Percentiles rank a stretch among this genome's conserved stretches.
These are phyloP conservation scores for Acrocephalus scirpaceus DNA, from an alignment of 2,797 vertebrate genomes.

Conservation along the genomic window DNA sequence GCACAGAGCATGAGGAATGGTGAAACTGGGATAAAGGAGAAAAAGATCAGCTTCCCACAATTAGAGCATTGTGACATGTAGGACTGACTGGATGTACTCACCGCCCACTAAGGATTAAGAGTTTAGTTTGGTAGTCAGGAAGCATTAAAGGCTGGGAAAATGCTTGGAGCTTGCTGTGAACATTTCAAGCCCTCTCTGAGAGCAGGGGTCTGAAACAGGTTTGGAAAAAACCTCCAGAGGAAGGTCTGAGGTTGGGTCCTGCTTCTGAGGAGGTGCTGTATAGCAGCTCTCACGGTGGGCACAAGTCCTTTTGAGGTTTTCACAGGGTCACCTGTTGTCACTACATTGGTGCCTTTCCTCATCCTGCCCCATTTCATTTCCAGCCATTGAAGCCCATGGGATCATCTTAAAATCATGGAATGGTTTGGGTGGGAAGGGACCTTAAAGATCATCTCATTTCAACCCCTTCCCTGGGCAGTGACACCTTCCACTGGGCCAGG, in stretches of 20 bases:
- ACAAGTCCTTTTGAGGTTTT: not conserved
- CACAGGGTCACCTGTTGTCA: not conserved
- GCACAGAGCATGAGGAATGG: not conserved
- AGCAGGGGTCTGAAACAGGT: not conserved
- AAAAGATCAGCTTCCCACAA: not conserved
- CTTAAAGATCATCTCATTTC: not conserved
- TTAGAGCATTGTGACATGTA: rapidly evolving
- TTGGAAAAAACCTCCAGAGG: not conserved
- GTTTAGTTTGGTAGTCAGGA: not conserved
- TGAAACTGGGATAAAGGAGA: not conserved
- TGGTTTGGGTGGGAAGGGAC: not conserved
- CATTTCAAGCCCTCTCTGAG: not conserved
- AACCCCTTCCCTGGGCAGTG: not conserved
- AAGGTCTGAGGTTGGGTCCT: not conserved
- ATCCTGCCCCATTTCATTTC: not conserved
- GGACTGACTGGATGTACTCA: not conserved
- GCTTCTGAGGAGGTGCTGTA: not conserved
- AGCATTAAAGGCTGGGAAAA: not conserved
- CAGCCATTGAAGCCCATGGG: not conserved
- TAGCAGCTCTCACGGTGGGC: not conserved
- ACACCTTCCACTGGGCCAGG: not conserved
- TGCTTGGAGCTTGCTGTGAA: not conserved
- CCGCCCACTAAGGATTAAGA: not conserved
- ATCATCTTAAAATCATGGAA: not conserved
- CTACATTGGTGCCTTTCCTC: not conserved